These are phyloP conservation scores for Eilema sororculum DNA, from an alignment of 2,888 invertebrate species.

Conservation along the genomic window DNA sequence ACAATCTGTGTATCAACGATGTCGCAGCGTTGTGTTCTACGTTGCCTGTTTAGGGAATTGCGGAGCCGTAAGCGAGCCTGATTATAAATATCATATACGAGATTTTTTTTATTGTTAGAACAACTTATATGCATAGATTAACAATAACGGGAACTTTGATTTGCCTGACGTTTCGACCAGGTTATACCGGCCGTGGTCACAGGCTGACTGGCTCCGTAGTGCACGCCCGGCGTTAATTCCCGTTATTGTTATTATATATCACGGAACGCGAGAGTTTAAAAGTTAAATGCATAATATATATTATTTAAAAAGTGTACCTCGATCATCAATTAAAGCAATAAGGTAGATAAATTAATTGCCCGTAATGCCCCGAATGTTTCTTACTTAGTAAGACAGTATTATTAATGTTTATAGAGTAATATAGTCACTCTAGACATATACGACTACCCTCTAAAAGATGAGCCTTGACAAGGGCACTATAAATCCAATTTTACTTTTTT, in stretches of 20 bases:
- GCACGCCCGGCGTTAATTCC: no score
- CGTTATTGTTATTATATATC: no score
- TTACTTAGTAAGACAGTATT: conserved; percentile 50
- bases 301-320: neutral
- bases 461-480: conserved; percentile 3
- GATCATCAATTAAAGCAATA: conserved; percentile 23
- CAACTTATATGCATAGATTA: no score
- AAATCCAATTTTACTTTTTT: neutral
- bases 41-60: no score
- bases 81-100: neutral
- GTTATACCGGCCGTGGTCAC: no score
- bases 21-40: no score
- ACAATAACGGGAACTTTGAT: no score
- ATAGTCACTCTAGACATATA: conserved; percentile 28
- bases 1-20: no score
- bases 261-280: no score
- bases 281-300: conserved; percentile 4
- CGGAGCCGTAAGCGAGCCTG: neutral
- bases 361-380: conserved; percentile 28
- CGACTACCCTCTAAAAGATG: conserved; percentile 12
- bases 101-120: neutral
- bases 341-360: conserved; percentile 20
- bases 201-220: no score
- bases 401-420: conserved; percentile 50
- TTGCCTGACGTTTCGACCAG: no score